phyloP scores from a whole-genome alignment of 2,888 invertebrate genomes.

The Drosophila formosana region DNA sequence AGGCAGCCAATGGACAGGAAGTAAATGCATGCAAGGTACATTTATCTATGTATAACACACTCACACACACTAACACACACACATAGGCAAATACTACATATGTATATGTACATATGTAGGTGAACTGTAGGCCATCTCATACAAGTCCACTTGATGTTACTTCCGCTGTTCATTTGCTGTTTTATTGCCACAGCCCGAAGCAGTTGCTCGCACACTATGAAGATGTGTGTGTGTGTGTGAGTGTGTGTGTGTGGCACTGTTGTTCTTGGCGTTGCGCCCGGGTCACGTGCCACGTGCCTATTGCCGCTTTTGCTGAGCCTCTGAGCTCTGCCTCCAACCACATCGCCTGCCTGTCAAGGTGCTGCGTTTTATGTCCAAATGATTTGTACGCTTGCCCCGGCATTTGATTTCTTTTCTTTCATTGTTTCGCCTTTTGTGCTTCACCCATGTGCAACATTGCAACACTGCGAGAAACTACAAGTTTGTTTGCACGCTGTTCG shows the following conservation, averaged over 20 bases:
- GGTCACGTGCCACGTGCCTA: slow-evolving; percentile 69
- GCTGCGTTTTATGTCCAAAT: slow-evolving; percentile 76
- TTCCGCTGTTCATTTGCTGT: slow-evolving; percentile 79
- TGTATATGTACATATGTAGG: slow-evolving; percentile 19
- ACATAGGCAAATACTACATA: background rate
- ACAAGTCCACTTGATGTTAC: slow-evolving; percentile 66
- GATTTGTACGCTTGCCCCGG: slow-evolving; percentile 70
- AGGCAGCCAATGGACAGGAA: slow-evolving; percentile 65
- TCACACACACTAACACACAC: slow-evolving; percentile 12
- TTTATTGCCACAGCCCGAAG: slow-evolving; percentile 70
- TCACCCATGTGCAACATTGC: slow-evolving; percentile 10
- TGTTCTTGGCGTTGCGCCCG: slow-evolving; percentile 40
- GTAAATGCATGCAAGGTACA: slow-evolving; percentile 58
- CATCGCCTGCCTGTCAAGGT: slow-evolving; percentile 68
- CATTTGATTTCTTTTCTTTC: slow-evolving; percentile 68
- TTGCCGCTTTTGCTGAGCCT: slow-evolving; percentile 34
- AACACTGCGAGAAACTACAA: slow-evolving; percentile 13
- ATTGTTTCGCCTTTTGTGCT: slow-evolving; percentile 54
- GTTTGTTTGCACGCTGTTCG: no score
- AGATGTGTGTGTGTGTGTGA: slow-evolving; percentile 12
- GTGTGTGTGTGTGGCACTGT: slow-evolving; percentile 25
- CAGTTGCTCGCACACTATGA: slow-evolving; percentile 21
- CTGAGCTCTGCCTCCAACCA: background rate
- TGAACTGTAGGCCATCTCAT: slow-evolving; percentile 45
- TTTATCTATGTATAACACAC: slow-evolving; percentile 28